Percentiles rank a stretch among this genome's conserved stretches.
These are phyloP conservation scores for Catharus minimus DNA, from an alignment of 2,113 vertebrate species.

Conservation along the genomic window DNA sequence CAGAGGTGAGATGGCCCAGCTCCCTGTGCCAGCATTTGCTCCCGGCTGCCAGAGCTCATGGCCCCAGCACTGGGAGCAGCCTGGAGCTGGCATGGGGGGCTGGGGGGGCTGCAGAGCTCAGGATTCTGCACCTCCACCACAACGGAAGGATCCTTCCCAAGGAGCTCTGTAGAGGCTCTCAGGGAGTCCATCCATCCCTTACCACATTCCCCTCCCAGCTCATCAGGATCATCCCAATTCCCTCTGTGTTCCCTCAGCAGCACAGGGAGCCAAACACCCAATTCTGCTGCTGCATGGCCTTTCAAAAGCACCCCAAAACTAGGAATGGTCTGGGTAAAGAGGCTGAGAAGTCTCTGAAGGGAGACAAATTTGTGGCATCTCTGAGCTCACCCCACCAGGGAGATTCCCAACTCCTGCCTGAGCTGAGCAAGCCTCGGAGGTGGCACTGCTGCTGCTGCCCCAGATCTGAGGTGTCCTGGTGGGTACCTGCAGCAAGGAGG, in stretches of 20 bases:
- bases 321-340: neutral
- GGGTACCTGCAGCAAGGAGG: neutral
- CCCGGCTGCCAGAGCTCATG: neutral
- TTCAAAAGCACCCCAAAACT: neutral
- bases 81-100: neutral
- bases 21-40: neutral
- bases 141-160: rapidly evolving
- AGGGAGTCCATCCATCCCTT: rapidly evolving
- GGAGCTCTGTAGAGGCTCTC: rapidly evolving
- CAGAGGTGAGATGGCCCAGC: neutral
- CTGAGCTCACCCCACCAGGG: neutral
- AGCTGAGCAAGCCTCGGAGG: neutral
- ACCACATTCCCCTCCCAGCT: rapidly evolving
- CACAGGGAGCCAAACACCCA: rapidly evolving
- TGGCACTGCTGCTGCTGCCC: neutral
- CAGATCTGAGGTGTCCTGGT: rapidly evolving
- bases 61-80: neutral
- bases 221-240: neutral
- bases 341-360: neutral
- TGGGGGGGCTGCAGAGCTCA: neutral
- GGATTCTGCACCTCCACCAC: neutral
- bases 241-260: neutral
- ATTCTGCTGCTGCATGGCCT: rapidly evolving
- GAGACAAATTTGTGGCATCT: neutral
- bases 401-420: neutral